Percentiles rank a stretch among this genome's conserved stretches.
phyloP scores from a whole-genome alignment of 2,888 invertebrate genomes.

The Anagyrus pseudococci region DNA sequence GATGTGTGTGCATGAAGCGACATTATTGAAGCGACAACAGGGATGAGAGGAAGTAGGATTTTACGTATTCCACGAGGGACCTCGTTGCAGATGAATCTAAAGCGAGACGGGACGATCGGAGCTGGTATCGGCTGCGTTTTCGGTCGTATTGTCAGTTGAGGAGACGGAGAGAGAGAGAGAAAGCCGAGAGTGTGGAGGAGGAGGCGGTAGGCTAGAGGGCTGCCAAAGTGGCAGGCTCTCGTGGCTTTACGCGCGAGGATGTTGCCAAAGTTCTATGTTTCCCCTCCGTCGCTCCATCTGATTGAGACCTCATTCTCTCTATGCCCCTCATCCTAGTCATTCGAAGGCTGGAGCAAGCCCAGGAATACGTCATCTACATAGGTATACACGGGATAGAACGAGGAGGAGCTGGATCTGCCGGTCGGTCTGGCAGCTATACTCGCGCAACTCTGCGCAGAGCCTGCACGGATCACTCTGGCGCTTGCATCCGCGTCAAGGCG shows the following conservation, averaged over 20 bases:
- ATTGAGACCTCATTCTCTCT: constrained; percentile 50
- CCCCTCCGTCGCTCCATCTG: constrained; percentile 47
- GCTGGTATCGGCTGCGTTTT: constrained; percentile 1
- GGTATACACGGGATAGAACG: constrained; percentile 42
- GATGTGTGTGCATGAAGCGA: background rate
- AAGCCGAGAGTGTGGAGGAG: constrained; percentile 35
- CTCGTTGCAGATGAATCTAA: background rate
- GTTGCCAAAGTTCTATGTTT: constrained; percentile 48
- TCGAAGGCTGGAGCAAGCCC: no score
- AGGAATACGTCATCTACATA: constrained; percentile 50
- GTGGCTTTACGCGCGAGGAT: constrained; percentile 39
- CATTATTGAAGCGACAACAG: constrained; percentile 22
- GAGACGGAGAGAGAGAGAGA: constrained; percentile 27
- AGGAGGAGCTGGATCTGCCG: background rate
- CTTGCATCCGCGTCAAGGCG: constrained; percentile 56
- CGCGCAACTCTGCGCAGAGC: no score
- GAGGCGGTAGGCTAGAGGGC: constrained; percentile 22
- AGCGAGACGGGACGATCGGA: no score
- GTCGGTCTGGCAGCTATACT: constrained; percentile 22
- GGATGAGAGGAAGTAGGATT: no score
- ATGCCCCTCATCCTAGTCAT: background rate
- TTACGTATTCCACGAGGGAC: constrained; percentile 23
- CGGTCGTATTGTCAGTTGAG: constrained; percentile 1
- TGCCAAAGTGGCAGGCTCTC: constrained; percentile 31
- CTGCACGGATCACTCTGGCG: constrained; percentile 52